Conservation (phyloP, 2,888 invertebrate species). For the Athalia cordata region DNA sequence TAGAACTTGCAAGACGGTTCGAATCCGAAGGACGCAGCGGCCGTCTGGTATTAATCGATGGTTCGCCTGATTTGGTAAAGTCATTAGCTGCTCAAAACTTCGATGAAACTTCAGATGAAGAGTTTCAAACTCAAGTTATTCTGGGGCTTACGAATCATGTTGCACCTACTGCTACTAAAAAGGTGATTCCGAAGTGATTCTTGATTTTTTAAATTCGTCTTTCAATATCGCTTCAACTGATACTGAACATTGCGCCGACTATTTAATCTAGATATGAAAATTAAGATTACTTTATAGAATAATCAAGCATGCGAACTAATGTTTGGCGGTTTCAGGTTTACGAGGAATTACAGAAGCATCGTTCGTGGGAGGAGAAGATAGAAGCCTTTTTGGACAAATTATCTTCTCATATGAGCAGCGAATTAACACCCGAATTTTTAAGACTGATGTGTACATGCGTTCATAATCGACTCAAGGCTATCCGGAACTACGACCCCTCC, state of each 20-base stretch:
- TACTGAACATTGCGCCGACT: too few relatives aligned
- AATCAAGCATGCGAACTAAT: not conserved
- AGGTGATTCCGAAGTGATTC: conserved; percentile 60
- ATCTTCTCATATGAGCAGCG: conserved; percentile 67
- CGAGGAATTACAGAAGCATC: conserved; percentile 75
- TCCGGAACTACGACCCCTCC: conserved; percentile 74
- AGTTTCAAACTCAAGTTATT: conserved; percentile 78
- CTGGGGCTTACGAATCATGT: conserved; percentile 77
- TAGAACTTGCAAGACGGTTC: conserved; percentile 85
- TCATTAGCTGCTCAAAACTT: conserved; percentile 75
- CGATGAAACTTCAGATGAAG: conserved; percentile 72
- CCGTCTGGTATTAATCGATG: conserved; percentile 85
- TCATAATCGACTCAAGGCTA: conserved; percentile 77
- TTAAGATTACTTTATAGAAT: too few relatives aligned
- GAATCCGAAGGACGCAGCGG: conserved; percentile 81
- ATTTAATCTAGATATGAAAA: not conserved
- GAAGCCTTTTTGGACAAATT: conserved; percentile 73
- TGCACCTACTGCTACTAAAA: conserved; percentile 72
- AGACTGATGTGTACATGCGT: conserved; percentile 70
- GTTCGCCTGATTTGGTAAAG: conserved; percentile 84
- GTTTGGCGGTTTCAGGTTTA: conserved; percentile 53
- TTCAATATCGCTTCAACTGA: not conserved
- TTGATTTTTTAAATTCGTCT: not conserved
- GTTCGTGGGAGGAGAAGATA: conserved; percentile 78
- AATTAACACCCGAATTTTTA: conserved; percentile 71